phyloP scores from a whole-genome alignment of 2,888 invertebrate species.

The Lochmaea crataegi region DNA sequence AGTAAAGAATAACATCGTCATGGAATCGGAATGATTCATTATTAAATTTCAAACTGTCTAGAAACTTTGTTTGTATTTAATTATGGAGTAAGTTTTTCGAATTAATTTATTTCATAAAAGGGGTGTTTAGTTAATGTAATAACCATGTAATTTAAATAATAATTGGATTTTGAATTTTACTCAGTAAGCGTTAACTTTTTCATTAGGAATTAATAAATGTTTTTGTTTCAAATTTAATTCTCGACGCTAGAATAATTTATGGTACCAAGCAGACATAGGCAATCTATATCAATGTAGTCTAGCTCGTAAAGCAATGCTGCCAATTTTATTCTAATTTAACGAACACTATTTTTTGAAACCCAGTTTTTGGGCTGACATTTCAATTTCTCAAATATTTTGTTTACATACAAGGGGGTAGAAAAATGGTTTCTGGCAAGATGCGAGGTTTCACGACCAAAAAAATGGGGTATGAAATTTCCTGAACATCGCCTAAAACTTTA shows the following conservation, averaged over 20 bases:
- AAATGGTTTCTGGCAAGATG: too few species aligned
- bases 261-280: too few species aligned
- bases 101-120: slow-evolving; percentile 56
- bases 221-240: neutral
- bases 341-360: too few species aligned
- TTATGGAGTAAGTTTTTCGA: slow-evolving; percentile 58
- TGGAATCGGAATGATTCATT: slow-evolving; percentile 62
- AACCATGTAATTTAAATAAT: slow-evolving; percentile 48
- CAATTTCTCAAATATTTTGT: too few species aligned
- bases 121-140: slow-evolving; percentile 49
- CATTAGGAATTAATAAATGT: slow-evolving; percentile 7
- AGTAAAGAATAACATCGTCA: slow-evolving; percentile 63
- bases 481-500: too few species aligned
- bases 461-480: too few species aligned
- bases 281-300: too few species aligned
- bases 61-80: slow-evolving; percentile 62
- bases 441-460: too few species aligned
- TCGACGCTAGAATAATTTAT: neutral
- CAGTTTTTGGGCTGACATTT: too few species aligned
- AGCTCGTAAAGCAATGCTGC: too few species aligned
- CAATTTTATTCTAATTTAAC: too few species aligned
- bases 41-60: slow-evolving; percentile 60
- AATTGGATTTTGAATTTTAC: slow-evolving; percentile 46
- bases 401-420: too few species aligned
- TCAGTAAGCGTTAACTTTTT: slow-evolving; percentile 32